phyloP scores from a whole-genome alignment of 2,113 vertebrate species.

The Uropsilus gracilis region DNA sequence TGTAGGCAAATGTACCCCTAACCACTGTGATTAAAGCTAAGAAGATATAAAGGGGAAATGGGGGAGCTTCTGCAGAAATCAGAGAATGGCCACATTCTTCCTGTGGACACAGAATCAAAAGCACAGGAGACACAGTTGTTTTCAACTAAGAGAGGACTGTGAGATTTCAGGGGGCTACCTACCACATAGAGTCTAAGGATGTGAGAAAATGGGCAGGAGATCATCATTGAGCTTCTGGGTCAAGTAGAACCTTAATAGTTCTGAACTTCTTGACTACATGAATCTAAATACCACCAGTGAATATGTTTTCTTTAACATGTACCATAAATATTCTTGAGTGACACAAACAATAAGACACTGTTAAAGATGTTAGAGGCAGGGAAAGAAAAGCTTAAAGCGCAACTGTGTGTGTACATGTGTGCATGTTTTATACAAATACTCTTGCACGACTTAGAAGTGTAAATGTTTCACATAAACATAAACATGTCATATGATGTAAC shows the following conservation, averaged over 20 bases:
- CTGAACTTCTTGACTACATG: not conserved
- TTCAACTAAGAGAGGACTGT: not conserved
- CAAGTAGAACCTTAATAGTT: not conserved
- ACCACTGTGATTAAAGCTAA: not conserved
- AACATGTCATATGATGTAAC: not conserved
- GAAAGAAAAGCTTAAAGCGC: not conserved
- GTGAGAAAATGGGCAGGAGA: no score
- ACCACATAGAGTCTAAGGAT: rapidly evolving
- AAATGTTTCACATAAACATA: not conserved
- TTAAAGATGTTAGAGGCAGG: not conserved
- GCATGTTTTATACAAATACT: not conserved
- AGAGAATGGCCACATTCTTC: not conserved
- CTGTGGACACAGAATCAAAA: not conserved
- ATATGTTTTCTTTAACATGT: not conserved
- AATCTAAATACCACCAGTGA: not conserved
- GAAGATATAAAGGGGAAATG: not conserved
- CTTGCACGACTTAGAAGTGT: not conserved
- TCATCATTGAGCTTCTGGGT: not conserved
- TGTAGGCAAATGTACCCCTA: no score
- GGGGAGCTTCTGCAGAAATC: not conserved
- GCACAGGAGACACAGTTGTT: not conserved
- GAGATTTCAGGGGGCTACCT: no score
- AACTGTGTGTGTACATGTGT: rapidly evolving
- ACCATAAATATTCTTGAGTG: not conserved
- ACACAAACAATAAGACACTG: not conserved